These are phyloP conservation scores for Listronotus oregonensis DNA, from an alignment of 1,140 invertebrate genomes.

Conservation along the genomic window DNA sequence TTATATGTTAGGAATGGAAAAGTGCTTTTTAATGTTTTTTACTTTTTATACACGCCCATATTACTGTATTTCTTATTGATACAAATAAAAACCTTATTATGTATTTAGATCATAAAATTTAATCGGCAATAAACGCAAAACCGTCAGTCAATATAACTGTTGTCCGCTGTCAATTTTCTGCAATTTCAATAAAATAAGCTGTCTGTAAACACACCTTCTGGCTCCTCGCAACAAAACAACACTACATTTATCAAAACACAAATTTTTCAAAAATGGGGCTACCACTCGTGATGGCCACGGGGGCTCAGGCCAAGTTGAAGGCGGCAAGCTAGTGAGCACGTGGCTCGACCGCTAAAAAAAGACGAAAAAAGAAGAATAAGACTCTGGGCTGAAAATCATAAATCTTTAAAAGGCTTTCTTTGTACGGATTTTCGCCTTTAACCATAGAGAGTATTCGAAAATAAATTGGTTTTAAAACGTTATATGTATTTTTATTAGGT, in stretches of 20 bases:
- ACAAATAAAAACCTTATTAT: not conserved
- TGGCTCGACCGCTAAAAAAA: slow-evolving; percentile 1
- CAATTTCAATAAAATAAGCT: slow-evolving; percentile 27
- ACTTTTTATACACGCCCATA: too few species aligned
- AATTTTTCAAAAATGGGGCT: slow-evolving; percentile 9
- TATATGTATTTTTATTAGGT: too few species aligned
- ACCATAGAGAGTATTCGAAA: not conserved
- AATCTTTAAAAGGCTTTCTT: slow-evolving; percentile 20
- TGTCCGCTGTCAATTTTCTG: slow-evolving; percentile 15
- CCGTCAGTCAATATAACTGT: slow-evolving; percentile 5
- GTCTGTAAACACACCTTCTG: slow-evolving; percentile 11
- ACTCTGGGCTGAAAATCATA: slow-evolving; percentile 5
- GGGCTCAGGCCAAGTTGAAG: slow-evolving; percentile 11
- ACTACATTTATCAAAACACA: slow-evolving; percentile 24
- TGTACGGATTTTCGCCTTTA: slow-evolving; percentile 14
- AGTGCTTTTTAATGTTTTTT: too few species aligned
- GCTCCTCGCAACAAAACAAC: slow-evolving; percentile 13
- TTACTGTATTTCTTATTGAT: not conserved
- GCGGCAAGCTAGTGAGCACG: slow-evolving; percentile 11
- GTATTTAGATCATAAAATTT: too few species aligned
- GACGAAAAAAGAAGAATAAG: slow-evolving; percentile 11
- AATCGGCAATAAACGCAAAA: not conserved
- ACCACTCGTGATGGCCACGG: slow-evolving; percentile 12
- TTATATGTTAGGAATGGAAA: too few species aligned
- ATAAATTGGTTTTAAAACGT: too few species aligned